These are phyloP conservation scores for Adela reaumurella DNA, from an alignment of 2,888 invertebrate genomes.

Conservation along the genomic window DNA sequence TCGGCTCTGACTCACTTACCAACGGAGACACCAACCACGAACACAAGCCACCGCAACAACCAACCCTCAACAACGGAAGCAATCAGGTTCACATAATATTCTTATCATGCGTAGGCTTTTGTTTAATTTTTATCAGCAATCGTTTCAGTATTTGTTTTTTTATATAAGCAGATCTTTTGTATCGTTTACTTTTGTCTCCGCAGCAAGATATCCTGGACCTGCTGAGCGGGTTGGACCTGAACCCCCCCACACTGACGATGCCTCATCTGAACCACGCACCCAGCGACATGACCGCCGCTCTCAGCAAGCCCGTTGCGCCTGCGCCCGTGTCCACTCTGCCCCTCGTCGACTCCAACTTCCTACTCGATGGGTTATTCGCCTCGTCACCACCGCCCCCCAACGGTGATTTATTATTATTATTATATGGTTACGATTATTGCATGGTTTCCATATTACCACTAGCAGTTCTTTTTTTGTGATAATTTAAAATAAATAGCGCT, in stretches of 20 bases:
- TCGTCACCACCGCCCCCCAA: too few relatives aligned
- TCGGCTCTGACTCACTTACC: constrained; percentile 63
- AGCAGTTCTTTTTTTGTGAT: too few relatives aligned
- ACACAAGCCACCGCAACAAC: constrained; percentile 25
- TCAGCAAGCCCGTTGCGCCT: constrained; percentile 11
- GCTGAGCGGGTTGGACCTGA: constrained; percentile 70
- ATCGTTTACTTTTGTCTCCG: background rate
- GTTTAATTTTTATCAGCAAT: too few relatives aligned
- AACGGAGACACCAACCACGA: constrained; percentile 41
- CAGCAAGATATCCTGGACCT: constrained; percentile 81
- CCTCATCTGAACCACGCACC: constrained; percentile 16
- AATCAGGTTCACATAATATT: too few relatives aligned
- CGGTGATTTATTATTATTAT: too few relatives aligned
- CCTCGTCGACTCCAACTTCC: constrained; percentile 42
- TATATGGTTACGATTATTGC: too few relatives aligned
- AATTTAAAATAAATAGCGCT: too few relatives aligned
- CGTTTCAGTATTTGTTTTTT: too few relatives aligned
- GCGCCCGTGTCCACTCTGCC: constrained; percentile 19
- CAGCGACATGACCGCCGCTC: constrained; percentile 13
- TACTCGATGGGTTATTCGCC: constrained; percentile 63
- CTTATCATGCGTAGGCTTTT: too few relatives aligned
- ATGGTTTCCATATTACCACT: too few relatives aligned
- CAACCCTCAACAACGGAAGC: constrained; percentile 31
- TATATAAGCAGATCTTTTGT: too few relatives aligned
- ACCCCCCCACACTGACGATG: constrained; percentile 27